Percentiles rank a stretch among this genome's conserved stretches.
phyloP scores from a whole-genome alignment of 2,888 invertebrate species.

The Leptinotarsa haldemani region DNA sequence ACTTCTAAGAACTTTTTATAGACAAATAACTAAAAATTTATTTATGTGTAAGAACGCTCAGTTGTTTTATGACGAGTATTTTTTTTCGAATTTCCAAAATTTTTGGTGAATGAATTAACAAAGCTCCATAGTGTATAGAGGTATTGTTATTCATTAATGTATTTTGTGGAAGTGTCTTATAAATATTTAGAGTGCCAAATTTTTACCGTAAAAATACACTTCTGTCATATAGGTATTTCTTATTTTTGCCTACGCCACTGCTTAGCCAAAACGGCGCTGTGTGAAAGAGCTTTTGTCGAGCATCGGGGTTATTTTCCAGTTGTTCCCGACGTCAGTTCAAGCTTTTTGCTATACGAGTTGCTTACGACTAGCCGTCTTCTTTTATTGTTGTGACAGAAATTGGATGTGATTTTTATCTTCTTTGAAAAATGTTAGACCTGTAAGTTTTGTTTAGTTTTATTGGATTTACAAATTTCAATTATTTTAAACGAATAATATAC shows the following conservation, averaged over 20 bases:
- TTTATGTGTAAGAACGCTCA: too few relatives aligned
- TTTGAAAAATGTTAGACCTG: slow-evolving; percentile 1
- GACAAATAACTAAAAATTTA: too few relatives aligned
- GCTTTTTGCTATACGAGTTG: neutral
- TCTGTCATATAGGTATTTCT: neutral
- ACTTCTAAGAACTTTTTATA: too few relatives aligned
- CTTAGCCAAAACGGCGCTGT: slow-evolving; percentile 17
- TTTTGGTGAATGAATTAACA: too few relatives aligned
- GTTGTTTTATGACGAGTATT: too few relatives aligned
- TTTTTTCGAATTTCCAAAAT: too few relatives aligned
- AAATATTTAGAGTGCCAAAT: too few relatives aligned
- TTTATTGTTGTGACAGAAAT: slow-evolving; percentile 11
- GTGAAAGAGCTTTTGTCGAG: slow-evolving; percentile 21
- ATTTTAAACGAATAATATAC: neutral
- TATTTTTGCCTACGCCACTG: slow-evolving; percentile 20
- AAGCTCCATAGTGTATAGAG: too few relatives aligned
- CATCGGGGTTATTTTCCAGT: slow-evolving; percentile 18
- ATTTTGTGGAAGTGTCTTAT: too few relatives aligned
- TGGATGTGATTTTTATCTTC: slow-evolving; percentile 3
- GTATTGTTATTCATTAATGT: too few relatives aligned
- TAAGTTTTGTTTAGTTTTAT: neutral
- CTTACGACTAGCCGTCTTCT: neutral
- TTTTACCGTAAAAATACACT: too few relatives aligned
- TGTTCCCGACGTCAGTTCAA: slow-evolving; percentile 24
- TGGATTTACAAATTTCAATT: neutral